Percentiles rank a stretch among this genome's conserved stretches.
These are phyloP conservation scores for Calameuta idolon DNA, from an alignment of 2,888 invertebrate species.

Conservation along the genomic window DNA sequence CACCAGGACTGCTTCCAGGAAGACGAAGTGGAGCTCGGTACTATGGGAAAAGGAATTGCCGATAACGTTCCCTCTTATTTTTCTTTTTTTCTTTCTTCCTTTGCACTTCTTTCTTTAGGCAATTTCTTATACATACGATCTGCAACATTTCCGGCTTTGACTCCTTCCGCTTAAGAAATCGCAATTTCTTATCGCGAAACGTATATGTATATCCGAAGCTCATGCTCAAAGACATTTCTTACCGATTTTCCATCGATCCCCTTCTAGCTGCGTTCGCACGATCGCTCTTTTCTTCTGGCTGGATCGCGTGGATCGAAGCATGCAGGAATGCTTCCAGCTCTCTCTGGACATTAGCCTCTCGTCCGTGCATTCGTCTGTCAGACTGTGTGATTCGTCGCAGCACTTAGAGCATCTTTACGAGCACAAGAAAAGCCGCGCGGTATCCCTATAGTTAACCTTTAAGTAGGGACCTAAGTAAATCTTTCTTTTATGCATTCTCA, in stretches of 20 bases:
- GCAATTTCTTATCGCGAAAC: not conserved
- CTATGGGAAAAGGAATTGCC: not conserved
- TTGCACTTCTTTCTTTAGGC: not conserved
- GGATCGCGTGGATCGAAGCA: slow-evolving; percentile 30
- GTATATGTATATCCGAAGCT: not conserved
- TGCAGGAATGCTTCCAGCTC: slow-evolving; percentile 46
- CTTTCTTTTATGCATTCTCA: not conserved
- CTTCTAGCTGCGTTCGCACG: not conserved
- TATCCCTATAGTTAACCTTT: slow-evolving; percentile 1
- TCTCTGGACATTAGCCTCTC: slow-evolving; percentile 35
- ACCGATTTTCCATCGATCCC: slow-evolving; percentile 5
- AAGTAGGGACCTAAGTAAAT: not conserved
- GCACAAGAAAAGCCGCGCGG: slow-evolving; percentile 18
- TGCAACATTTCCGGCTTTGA: not conserved
- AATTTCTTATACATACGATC: not conserved
- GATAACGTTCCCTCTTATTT: not conserved
- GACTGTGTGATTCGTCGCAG: slow-evolving; percentile 49
- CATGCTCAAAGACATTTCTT: not conserved
- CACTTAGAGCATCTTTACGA: slow-evolving; percentile 33
- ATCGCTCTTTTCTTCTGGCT: not conserved
- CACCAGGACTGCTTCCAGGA: not conserved
- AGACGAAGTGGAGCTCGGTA: not conserved
- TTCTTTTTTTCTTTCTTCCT: not conserved
- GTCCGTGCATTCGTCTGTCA: slow-evolving; percentile 42
- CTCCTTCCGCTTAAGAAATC: not conserved